phyloP scores from a whole-genome alignment of 2,888 invertebrate species.

The Cancer borealis region DNA sequence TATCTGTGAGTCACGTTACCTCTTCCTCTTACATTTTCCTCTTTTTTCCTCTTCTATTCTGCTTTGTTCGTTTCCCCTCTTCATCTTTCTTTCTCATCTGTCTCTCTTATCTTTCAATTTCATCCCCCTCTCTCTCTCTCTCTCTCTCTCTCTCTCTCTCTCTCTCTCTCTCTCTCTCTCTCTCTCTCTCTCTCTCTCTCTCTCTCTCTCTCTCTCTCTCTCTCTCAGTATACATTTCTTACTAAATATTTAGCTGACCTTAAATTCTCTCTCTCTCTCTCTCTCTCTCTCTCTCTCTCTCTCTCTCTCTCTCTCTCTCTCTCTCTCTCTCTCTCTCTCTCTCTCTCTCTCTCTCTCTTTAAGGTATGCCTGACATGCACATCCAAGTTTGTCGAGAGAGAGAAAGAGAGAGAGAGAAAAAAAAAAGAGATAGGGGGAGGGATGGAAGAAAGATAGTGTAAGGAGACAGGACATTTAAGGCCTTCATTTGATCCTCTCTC shows the following conservation, averaged over 20 bases:
- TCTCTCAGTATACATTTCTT: not conserved
- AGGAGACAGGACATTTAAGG: too few species aligned
- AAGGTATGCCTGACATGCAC: slow-evolving; percentile 15
- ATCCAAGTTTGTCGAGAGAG: not conserved
- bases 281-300: slow-evolving; percentile 24
- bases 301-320: slow-evolving; percentile 51
- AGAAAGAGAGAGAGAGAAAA: not conserved
- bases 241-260: not conserved
- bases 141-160: not conserved
- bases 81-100: not conserved
- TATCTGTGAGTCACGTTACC: not conserved
- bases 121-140: not conserved
- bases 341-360: slow-evolving; percentile 15
- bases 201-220: slow-evolving; percentile 11
- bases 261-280: not conserved
- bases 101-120: not conserved
- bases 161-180: not conserved
- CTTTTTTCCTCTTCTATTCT: not conserved
- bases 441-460: not conserved
- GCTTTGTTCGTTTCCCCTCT: not conserved
- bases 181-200: slow-evolving; percentile 3
- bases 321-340: slow-evolving; percentile 54
- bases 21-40: too few species aligned
- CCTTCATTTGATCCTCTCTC: not conserved
- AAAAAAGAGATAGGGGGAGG: not conserved